phyloP scores from a whole-genome alignment of 2,113 vertebrate genomes.

The Silurus meridionalis region DNA sequence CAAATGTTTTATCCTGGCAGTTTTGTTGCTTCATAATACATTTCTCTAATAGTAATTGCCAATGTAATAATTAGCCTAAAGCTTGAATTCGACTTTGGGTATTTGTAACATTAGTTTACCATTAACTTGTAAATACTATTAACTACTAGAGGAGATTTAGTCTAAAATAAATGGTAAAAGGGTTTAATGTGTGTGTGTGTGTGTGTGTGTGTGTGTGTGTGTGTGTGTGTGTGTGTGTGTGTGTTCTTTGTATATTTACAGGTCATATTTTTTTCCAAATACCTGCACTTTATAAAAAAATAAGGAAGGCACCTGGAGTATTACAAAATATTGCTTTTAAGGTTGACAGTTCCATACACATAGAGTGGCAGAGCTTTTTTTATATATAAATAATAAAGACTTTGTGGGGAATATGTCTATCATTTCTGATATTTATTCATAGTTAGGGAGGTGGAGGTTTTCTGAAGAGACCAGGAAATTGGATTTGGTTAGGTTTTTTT shows the following conservation, averaged over 20 bases:
- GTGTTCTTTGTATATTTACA: neutral
- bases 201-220: neutral
- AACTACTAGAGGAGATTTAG: neutral
- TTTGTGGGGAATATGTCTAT: slow-evolving; percentile 49
- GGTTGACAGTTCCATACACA: slow-evolving; percentile 33
- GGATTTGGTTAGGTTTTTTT: slow-evolving; percentile 38
- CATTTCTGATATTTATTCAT: slow-evolving; percentile 58
- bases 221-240: neutral
- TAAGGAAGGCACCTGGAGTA: slow-evolving; percentile 14
- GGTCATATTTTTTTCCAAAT: neutral
- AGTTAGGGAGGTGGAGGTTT: slow-evolving; percentile 52
- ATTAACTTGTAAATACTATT: neutral
- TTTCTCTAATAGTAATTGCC: neutral
- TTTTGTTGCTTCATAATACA: neutral
- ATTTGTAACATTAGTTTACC: neutral
- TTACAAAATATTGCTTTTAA: slow-evolving; percentile 32
- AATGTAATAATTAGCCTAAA: neutral
- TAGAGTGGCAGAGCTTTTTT: slow-evolving; percentile 29
- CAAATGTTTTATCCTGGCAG: neutral
- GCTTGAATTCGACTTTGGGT: neutral
- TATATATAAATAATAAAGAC: slow-evolving; percentile 39
- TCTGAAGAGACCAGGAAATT: slow-evolving; percentile 57
- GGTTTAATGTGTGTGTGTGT: neutral
- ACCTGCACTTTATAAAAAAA: slow-evolving; percentile 9
- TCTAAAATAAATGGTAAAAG: neutral